A percentile compares a stretch with the other conserved stretches of the same genome.
Evolutionary conservation across 2,113 vertebrate genomes (phyloP).

Genomic region (Campylorhamphus procurvoides): DNA sequence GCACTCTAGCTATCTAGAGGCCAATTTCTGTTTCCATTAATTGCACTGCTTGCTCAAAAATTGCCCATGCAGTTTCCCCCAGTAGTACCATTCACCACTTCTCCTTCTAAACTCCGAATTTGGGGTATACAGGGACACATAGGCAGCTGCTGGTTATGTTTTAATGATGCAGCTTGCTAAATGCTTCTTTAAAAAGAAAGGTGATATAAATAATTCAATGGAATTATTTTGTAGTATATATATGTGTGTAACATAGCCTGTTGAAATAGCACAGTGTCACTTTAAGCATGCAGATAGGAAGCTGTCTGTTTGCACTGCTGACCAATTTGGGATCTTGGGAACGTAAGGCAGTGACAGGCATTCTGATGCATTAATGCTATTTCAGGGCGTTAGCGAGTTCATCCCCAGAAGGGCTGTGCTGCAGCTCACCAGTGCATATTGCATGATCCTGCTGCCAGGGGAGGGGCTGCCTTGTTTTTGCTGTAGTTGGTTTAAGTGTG

Average conservation of each 20-base stretch:
- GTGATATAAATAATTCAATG: neutral
- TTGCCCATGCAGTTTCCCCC: neutral
- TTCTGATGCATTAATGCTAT: neutral
- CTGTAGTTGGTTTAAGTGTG: neutral
- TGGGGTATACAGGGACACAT: neutral
- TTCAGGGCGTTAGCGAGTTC: neutral
- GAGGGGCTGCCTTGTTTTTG: conserved; percentile 9
- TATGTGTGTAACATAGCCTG: neutral
- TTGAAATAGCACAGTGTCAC: neutral
- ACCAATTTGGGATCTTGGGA: neutral
- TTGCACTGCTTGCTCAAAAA: neutral
- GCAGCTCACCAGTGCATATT: neutral
- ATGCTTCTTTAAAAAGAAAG: neutral
- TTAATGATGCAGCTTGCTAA: neutral
- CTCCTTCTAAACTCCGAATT: neutral
- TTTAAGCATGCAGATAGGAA: neutral
- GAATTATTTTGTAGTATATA: neutral
- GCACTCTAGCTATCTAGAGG: accelerated
- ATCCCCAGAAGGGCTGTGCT: neutral
- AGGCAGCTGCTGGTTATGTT: neutral
- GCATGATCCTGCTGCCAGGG: neutral
- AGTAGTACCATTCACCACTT: neutral
- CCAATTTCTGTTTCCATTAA: neutral
- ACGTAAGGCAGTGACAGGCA: neutral
- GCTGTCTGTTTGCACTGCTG: neutral